Evolutionary conservation across 2,797 vertebrate genomes (phyloP).

Genomic region (Euthynnus affinis): DNA sequence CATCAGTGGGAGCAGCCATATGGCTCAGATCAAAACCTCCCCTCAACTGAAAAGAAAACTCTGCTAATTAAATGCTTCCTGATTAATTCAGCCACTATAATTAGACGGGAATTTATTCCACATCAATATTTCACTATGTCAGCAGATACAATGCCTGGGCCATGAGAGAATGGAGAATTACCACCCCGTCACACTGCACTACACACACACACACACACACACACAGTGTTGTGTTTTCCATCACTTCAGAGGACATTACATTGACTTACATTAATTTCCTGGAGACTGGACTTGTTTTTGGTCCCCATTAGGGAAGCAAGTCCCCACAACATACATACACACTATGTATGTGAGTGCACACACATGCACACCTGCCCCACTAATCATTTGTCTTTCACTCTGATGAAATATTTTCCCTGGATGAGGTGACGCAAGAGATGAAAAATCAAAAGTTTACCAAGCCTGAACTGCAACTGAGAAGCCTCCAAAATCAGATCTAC

Average conservation of each 20-base stretch:
- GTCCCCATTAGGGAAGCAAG: too few relatives aligned
- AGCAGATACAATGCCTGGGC: slow-evolving; percentile 73
- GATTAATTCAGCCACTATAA: slow-evolving; percentile 84
- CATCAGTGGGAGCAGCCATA: slow-evolving; percentile 75
- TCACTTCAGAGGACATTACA: too few relatives aligned
- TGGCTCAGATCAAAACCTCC: slow-evolving; percentile 79
- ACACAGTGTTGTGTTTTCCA: not conserved
- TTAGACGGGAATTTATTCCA: slow-evolving; percentile 83
- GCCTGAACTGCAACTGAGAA: slow-evolving; percentile 11
- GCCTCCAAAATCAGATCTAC: not conserved
- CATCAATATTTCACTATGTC: slow-evolving; percentile 83
- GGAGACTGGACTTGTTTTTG: not conserved
- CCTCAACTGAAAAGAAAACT: slow-evolving; percentile 75
- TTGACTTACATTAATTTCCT: too few relatives aligned
- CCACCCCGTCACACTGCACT: slow-evolving; percentile 8
- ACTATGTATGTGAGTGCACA: slow-evolving; percentile 5
- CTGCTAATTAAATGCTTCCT: slow-evolving; percentile 82
- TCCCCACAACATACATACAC: not conserved
- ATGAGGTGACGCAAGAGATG: slow-evolving; percentile 24
- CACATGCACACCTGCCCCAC: slow-evolving; percentile 21
- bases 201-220: not conserved
- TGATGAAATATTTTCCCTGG: slow-evolving; percentile 48
- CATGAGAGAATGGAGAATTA: slow-evolving; percentile 59
- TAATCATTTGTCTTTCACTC: slow-evolving; percentile 47
- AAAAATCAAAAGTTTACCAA: slow-evolving; percentile 54